Evolutionary conservation across 2,113 vertebrate genomes (phyloP), one percentile per base, ranked within the genome.

Genomic region (Sclerurus mexicanus): DNA sequence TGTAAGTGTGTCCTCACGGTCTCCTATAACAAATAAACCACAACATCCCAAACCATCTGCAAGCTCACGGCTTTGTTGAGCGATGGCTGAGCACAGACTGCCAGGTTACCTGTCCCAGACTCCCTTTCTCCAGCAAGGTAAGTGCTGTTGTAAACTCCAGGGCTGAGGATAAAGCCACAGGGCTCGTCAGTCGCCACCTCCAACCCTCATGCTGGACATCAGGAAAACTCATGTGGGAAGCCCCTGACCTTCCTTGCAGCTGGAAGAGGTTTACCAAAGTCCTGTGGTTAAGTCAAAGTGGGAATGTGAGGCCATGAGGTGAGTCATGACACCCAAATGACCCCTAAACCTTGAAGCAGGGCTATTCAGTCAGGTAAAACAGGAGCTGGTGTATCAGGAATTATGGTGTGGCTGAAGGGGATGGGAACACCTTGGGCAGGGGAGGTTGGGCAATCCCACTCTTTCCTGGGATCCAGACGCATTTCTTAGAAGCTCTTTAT

Each of bases 21-120:
- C 39, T 53, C 63, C 60, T 14, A 23, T 58, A 33, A 46, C 59
- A 27, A 97, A 96, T 95, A 96, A 97, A 96, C 46, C 21, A 18
- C 25, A 37, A 17, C 28, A 3, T 39, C 73, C 22, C 80, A 49
- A 66, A 66, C 1, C 0, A 1, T 30, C 63, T 44, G 73, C 69
- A 84, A 49, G 33, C 78, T 73, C 42, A 37, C 44, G 85, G 47
- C 24, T 86, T 84, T 64, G 60, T 37, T 12, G 64, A 55, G 75
- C 19, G 15, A 28, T 1, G 46, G 3, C 16, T 31, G 76, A 78
- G 87, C 18, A 3, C 63, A 13, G 52, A 14, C 22, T 0, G 66
- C 21, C 14, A 69, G 46, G 64, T 21, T 42, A 23, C 2, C 2
- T 19, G 46, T 22, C 74, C 60, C 78, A 5, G 30, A 12, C 0